phyloP scores from a whole-genome alignment of 2,113 vertebrate species.

The Corythornis madagascariensis region DNA sequence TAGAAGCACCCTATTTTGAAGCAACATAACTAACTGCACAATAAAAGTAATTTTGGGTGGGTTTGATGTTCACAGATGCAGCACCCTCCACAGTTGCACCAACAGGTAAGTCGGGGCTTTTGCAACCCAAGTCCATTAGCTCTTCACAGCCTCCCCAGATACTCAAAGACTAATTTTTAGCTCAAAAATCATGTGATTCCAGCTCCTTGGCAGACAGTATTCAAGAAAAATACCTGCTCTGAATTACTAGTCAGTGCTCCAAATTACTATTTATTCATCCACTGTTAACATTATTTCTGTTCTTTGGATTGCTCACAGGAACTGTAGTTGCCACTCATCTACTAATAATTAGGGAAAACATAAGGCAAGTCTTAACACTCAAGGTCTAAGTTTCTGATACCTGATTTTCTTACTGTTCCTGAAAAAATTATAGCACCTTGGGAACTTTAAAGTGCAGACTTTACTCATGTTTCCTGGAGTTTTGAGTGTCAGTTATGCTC shows the following conservation, averaged over 20 bases:
- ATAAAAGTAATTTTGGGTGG: not conserved
- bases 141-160: not conserved
- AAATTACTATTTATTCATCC: not conserved
- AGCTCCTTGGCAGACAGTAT: not conserved
- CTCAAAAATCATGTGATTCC: not conserved
- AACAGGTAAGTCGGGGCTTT: not conserved
- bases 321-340: not conserved
- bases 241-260: not conserved
- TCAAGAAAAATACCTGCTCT: not conserved
- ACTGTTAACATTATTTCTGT: not conserved
- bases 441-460: not conserved
- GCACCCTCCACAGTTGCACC: rapidly evolving
- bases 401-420: not conserved
- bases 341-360: not conserved
- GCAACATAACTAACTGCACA: not conserved
- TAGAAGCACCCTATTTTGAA: not conserved
- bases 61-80: not conserved
- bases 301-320: not conserved
- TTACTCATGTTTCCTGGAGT: not conserved
- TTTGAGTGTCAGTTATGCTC: not conserved
- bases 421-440: not conserved
- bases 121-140: not conserved
- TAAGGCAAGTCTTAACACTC: not conserved
- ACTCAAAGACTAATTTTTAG: not conserved
- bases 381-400: not conserved